Evolutionary conservation across 2,113 vertebrate genomes (phyloP).

Genomic region (Crotalus viridis): DNA sequence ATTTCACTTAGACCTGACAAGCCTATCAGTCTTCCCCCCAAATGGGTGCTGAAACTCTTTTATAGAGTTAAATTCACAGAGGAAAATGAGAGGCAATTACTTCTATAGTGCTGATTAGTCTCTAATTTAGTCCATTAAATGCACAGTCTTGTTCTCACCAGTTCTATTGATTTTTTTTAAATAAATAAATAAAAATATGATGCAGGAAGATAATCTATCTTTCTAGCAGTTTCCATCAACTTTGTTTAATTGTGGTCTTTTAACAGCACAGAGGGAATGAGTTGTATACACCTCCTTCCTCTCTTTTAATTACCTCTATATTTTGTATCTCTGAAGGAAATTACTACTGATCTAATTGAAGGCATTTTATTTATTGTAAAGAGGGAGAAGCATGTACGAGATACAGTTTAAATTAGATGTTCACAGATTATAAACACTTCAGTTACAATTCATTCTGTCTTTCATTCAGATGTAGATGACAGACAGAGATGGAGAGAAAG

Average conservation of each 20-base stretch:
- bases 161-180: background rate
- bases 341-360: constrained; percentile 1
- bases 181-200: background rate
- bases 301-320: constrained; percentile 30
- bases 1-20: background rate
- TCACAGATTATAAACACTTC: background rate
- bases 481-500: background rate
- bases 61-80: background rate
- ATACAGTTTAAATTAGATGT: background rate
- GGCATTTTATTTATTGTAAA: constrained; percentile 7
- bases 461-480: background rate
- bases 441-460: background rate
- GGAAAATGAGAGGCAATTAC: background rate
- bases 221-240: constrained; percentile 20
- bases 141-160: constrained; percentile 16
- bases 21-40: background rate
- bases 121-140: constrained; percentile 17
- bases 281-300: background rate
- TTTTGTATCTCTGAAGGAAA: constrained; percentile 13
- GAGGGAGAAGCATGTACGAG: background rate
- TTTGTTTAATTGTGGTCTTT: constrained; percentile 19
- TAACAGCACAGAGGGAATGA: constrained; percentile 13
- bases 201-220: constrained; percentile 12
- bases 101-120: background rate
- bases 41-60: background rate